Conservation (phyloP, 2,113 vertebrate genomes). For the Petroica traversi region DNA sequence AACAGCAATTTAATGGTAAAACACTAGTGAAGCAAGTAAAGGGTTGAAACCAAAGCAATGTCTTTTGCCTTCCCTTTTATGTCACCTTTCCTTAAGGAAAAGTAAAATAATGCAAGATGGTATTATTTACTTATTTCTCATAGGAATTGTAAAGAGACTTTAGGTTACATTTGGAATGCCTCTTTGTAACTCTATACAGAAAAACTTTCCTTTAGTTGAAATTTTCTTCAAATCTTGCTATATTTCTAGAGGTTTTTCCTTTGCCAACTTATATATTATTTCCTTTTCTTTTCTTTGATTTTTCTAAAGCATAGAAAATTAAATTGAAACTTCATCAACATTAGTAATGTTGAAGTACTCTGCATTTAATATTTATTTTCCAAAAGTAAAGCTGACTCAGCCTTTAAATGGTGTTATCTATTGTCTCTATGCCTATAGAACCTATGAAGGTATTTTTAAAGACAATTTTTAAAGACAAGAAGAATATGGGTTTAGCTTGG, state of each 20-base stretch:
- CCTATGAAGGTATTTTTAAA: neutral
- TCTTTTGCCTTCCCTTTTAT: neutral
- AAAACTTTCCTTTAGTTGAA: neutral
- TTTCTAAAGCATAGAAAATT: neutral
- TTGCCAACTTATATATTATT: neutral
- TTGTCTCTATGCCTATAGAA: neutral
- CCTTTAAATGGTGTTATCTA: neutral
- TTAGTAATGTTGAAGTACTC: neutral
- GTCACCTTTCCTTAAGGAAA: neutral
- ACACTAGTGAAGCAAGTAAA: neutral
- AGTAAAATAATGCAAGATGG: neutral
- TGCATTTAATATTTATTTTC: neutral
- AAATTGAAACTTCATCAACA: neutral
- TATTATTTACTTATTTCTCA: neutral
- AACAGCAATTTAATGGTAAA: neutral
- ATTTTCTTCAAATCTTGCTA: neutral
- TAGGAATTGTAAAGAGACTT: neutral
- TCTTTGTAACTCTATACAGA: neutral
- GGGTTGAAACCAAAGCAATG: neutral
- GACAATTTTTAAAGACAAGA: neutral
- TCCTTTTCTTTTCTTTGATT: neutral
- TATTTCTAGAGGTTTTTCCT: neutral
- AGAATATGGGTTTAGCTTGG: neutral
- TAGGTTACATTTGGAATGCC: neutral
- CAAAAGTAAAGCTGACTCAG: neutral